These are phyloP conservation scores for Dryobota labecula DNA, from an alignment of 2,888 invertebrate genomes.

Conservation along the genomic window DNA sequence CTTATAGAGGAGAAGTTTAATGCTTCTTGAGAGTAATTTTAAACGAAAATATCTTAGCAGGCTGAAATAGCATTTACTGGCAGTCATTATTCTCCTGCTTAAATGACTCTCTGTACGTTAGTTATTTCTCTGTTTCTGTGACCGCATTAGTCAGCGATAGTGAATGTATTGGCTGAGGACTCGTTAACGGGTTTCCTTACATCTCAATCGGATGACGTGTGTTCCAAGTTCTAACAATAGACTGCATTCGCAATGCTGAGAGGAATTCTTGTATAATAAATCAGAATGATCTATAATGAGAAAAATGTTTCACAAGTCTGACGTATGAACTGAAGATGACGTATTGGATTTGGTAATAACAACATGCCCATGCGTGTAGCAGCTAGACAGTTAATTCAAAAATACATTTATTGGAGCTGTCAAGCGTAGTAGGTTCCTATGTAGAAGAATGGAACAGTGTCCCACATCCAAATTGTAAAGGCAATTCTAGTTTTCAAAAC, in stretches of 20 bases:
- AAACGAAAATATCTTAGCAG: too few species aligned
- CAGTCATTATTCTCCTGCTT: too few species aligned
- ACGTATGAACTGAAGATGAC: conserved; percentile 10
- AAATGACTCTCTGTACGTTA: background rate
- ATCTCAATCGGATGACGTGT: conserved; percentile 59
- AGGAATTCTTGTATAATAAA: conserved; percentile 31
- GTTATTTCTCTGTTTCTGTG: conserved; percentile 6
- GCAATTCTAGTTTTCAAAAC: background rate
- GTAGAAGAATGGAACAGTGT: too few species aligned
- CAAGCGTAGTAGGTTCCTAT: too few species aligned
- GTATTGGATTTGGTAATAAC: conserved; percentile 12
- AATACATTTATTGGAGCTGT: conserved; percentile 9
- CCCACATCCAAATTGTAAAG: background rate
- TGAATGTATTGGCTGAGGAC: conserved; percentile 41
- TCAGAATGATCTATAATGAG: conserved; percentile 21
- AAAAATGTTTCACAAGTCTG: conserved; percentile 17
- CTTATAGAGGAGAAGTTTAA: too few species aligned
- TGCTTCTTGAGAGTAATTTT: too few species aligned
- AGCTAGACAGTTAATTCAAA: background rate
- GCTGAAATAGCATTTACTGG: too few species aligned
- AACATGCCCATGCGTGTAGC: background rate
- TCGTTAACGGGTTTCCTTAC: conserved; percentile 56
- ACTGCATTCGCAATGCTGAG: conserved; percentile 31
- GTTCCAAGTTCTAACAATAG: conserved; percentile 48
- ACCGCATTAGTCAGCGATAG: conserved; percentile 50